phyloP scores from a whole-genome alignment of 2,113 vertebrate genomes.

The Engraulis encrasicolus region DNA sequence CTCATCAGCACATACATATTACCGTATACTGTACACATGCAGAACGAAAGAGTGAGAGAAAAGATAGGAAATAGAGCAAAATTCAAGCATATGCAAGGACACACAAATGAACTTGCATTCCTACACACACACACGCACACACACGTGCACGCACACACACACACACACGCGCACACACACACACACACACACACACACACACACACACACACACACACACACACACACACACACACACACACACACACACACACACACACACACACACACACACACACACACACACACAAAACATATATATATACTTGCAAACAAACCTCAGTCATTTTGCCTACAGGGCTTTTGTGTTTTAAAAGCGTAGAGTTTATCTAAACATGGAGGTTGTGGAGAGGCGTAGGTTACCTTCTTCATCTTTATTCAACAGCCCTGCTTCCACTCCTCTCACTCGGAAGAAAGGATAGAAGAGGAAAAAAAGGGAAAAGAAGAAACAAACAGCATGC shows the following conservation, averaged over 20 bases:
- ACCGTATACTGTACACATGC: too few relatives aligned
- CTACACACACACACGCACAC: too few relatives aligned
- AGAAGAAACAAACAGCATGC: neutral
- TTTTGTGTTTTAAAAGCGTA: slow-evolving; percentile 56
- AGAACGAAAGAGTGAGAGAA: too few relatives aligned
- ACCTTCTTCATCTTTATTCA: slow-evolving; percentile 79
- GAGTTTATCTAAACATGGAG: slow-evolving; percentile 59
- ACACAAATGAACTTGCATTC: too few relatives aligned
- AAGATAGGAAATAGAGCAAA: too few relatives aligned
- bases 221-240: slow-evolving; percentile 35
- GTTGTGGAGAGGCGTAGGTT: slow-evolving; percentile 67
- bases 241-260: slow-evolving; percentile 58
- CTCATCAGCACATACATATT: neutral
- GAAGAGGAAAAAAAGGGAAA: neutral
- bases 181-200: neutral
- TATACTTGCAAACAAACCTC: neutral
- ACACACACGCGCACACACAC: slow-evolving; percentile 59
- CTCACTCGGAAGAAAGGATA: slow-evolving; percentile 17
- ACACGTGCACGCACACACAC: slow-evolving; percentile 26
- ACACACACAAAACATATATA: neutral
- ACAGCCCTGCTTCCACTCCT: slow-evolving; percentile 52
- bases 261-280: neutral
- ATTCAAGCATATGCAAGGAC: too few relatives aligned
- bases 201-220: neutral
- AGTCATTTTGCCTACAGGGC: neutral